Evolutionary conservation across 2,888 invertebrate species (phyloP).

Genomic region (Melieria picta): DNA sequence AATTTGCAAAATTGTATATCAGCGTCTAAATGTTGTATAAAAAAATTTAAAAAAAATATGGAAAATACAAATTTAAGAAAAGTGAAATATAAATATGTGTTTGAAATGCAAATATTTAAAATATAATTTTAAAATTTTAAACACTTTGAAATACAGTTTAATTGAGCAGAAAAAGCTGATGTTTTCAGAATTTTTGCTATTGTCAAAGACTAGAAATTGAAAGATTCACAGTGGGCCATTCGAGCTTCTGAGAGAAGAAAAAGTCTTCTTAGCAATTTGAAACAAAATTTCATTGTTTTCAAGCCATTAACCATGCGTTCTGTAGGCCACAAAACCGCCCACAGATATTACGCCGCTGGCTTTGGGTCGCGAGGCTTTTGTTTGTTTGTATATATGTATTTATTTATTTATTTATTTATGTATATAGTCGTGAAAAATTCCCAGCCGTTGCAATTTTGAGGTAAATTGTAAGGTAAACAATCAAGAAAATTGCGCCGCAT

Average conservation of each 20-base stretch:
- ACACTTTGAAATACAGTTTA: neutral
- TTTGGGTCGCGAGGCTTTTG: no score
- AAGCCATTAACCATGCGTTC: neutral
- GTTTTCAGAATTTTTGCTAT: neutral
- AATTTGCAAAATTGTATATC: no score
- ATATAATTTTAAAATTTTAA: neutral
- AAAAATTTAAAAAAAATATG: no score
- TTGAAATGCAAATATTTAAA: conserved; percentile 1
- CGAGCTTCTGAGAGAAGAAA: neutral
- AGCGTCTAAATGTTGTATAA: no score
- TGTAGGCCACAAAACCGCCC: neutral
- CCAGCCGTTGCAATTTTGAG: no score
- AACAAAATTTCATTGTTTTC: neutral
- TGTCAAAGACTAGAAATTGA: neutral
- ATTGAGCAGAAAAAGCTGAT: neutral
- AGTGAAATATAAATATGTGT: neutral
- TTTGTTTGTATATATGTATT: no score
- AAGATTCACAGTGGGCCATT: neutral
- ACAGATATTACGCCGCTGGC: neutral
- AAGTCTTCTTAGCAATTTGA: neutral
- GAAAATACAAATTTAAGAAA: no score
- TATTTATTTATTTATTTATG: no score
- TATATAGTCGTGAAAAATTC: no score
- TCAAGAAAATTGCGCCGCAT: no score
- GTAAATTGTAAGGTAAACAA: no score